Conservation (phyloP, 2,113 vertebrate genomes). For the Circaetus cinerascens region DNA sequence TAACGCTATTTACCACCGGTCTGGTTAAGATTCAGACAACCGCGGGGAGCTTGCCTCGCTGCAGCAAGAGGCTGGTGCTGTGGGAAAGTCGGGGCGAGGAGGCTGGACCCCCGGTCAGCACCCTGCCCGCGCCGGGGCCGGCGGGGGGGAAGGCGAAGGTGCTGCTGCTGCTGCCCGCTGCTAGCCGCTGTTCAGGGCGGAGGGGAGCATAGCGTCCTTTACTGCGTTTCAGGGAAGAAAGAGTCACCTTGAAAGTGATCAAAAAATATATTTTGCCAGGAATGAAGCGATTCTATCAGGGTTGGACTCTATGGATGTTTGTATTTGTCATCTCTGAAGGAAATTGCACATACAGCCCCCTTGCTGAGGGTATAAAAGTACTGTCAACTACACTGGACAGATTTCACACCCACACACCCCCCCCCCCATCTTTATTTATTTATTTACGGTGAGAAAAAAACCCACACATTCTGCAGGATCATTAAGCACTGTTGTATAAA, state of each 20-base stretch:
- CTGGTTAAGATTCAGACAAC: conserved; percentile 38
- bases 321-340: conserved; percentile 77
- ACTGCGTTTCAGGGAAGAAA: conserved; percentile 48
- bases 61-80: neutral
- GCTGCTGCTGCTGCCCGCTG: neutral
- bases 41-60: neutral
- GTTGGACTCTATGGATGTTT: conserved; percentile 74
- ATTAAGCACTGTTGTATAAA: conserved; percentile 89
- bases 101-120: neutral
- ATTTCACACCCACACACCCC: neutral
- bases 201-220: conserved; percentile 54
- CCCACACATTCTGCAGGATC: conserved; percentile 73
- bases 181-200: neutral
- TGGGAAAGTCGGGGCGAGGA: neutral
- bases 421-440: neutral
- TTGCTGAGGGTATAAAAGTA: conserved; percentile 82
- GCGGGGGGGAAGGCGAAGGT: neutral
- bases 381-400: conserved; percentile 75
- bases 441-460: conserved; percentile 18
- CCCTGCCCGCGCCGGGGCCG: neutral
- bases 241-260: conserved; percentile 79
- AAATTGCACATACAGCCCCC: conserved; percentile 78
- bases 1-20: conserved; percentile 10
- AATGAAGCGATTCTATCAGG: conserved; percentile 74
- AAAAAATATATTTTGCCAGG: conserved; percentile 71